Evolutionary conservation across 2,797 vertebrate genomes (phyloP), one percentile per base, ranked within the genome.

Genomic region (Phylloscopus collybita): DNA sequence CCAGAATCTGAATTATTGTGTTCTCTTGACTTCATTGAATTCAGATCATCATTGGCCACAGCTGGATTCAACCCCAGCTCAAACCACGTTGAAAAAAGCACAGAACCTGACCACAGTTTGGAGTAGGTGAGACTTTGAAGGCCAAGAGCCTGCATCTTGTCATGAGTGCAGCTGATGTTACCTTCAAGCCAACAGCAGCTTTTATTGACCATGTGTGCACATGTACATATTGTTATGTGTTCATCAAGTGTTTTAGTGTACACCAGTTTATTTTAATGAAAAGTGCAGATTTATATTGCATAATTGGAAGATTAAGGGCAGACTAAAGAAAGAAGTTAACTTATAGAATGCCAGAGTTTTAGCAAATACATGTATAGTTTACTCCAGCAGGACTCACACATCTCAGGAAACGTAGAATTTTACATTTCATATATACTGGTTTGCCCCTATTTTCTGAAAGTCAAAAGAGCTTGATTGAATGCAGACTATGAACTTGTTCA

Each of bases 1-100:
- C 18, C 88, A 96, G 93, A 84, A 95, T 36, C 60, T 94, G 94
- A 95, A 92, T 93, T 95, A 93, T 66, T 94, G 64, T 94, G 74
- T 66, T 95, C 69, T 86, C 42, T 81, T 56, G 66, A 65, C 73
- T 93, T 76, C 80, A 57, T 11, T 84, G 94, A 90, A 93, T 96
- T 92, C 86, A 94, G 53, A 82, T 75, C 83, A 53, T 81, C 86
- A 53, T 34, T 79, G 67, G 57, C 78, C 56, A 69, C 90, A 86
- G 83, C 86, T 95, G 94, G 78, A 93, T 73, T 56, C 73, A 76
- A 32, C 76, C 51, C 51, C 80, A 60, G 25, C 83, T 92, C 76
- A 66, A 94, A 66, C 44, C 51, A 51, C 71, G 75, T 22, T 16
- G 59, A 49, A 40, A 50, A 75, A 57, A 40, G 32, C 80, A 15